Percentiles rank a stretch among this genome's conserved stretches.
Evolutionary conservation across 1,140 invertebrate species (phyloP).

Genomic region (Drosophila rhopaloa): DNA sequence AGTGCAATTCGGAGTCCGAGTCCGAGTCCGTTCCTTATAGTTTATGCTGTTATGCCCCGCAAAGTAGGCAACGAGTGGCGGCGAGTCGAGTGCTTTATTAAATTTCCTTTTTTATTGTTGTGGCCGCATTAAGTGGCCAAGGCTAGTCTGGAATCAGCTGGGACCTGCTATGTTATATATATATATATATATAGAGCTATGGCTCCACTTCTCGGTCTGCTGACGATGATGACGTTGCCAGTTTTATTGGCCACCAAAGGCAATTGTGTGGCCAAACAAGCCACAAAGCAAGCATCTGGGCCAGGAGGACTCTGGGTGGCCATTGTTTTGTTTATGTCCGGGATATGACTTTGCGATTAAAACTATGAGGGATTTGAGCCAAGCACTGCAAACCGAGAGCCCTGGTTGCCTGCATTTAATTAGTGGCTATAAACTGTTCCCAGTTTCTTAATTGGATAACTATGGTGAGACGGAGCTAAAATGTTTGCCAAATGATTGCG

Average conservation of each 20-base stretch:
- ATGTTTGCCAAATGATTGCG: constrained; percentile 31
- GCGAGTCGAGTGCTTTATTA: constrained; percentile 76
- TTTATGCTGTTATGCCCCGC: constrained; percentile 74
- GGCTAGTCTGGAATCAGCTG: constrained; percentile 57
- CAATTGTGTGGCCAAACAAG: constrained; percentile 69
- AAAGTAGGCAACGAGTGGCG: constrained; percentile 72
- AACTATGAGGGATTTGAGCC: constrained; percentile 31
- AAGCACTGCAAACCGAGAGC: constrained; percentile 19
- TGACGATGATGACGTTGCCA: constrained; percentile 59
- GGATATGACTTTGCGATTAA: constrained; percentile 67
- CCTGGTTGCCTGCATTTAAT: constrained; percentile 37
- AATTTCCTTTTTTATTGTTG: constrained; percentile 80
- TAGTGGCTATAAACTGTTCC: constrained; percentile 32
- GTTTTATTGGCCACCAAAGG: constrained; percentile 70
- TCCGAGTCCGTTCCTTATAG: constrained; percentile 49
- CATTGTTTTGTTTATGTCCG: constrained; percentile 53
- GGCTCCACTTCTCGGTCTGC: constrained; percentile 23
- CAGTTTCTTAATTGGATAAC: constrained; percentile 41
- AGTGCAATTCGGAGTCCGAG: constrained; percentile 26
- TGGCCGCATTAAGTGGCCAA: constrained; percentile 78
- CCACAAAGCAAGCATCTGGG: constrained; percentile 59
- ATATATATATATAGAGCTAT: background rate
- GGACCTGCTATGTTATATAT: constrained; percentile 18
- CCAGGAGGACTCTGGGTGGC: constrained; percentile 35
- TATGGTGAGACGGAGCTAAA: background rate